Percentiles rank a stretch among this genome's conserved stretches.
Evolutionary conservation across 1,140 invertebrate species (phyloP).

Genomic region (Zaprionus kolodkinae): DNA sequence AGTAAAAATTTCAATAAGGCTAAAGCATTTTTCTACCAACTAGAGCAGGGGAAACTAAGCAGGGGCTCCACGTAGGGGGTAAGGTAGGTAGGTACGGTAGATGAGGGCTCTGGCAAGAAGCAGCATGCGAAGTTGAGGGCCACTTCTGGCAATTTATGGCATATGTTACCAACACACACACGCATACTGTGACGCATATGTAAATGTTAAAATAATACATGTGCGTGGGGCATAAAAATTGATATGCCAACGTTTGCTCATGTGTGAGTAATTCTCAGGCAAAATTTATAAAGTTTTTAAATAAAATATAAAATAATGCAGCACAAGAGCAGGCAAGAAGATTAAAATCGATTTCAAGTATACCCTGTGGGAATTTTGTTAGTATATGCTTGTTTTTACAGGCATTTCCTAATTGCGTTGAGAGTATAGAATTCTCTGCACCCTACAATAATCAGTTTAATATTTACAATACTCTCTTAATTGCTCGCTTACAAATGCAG

Average conservation of each 20-base stretch:
- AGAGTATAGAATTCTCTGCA: background rate
- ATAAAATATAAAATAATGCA: conserved; percentile 67
- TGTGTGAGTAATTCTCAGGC: conserved; percentile 80
- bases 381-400: background rate
- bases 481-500: background rate
- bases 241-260: conserved; percentile 79
- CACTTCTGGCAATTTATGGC: conserved; percentile 80
- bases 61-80: conserved; percentile 23
- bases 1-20: conserved; percentile 77
- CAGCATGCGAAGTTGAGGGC: conserved; percentile 59
- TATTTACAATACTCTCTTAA: background rate
- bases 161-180: conserved; percentile 73
- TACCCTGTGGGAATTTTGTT: background rate
- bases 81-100: conserved; percentile 9
- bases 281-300: conserved; percentile 78
- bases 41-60: conserved; percentile 19
- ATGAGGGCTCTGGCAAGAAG: conserved; percentile 2
- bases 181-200: conserved; percentile 47
- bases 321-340: background rate
- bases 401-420: no score
- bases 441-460: background rate
- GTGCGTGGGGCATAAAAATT: conserved; percentile 79
- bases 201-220: conserved; percentile 80
- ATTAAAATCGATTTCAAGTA: conserved; percentile 4
- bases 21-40: conserved; percentile 59